Percentiles rank a stretch among this genome's conserved stretches.
Conservation (phyloP, 2,888 invertebrate species). For the Synanthedon tipuliformis region DNA sequence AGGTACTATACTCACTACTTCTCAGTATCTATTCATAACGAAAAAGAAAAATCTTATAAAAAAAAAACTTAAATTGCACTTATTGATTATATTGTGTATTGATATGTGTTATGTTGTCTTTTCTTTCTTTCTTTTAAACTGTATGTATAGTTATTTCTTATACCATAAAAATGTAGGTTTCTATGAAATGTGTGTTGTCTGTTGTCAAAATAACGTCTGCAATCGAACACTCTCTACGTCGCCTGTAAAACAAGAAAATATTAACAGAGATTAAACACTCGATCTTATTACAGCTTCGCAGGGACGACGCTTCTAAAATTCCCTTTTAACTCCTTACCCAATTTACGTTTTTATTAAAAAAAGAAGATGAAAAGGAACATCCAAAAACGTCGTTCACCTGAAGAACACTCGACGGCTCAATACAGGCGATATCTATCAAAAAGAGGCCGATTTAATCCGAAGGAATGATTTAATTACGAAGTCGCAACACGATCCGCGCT, state of each 20-base stretch:
- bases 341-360: slow-evolving; percentile 29
- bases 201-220: too few species aligned
- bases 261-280: not conserved
- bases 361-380: slow-evolving; percentile 30
- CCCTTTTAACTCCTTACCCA: slow-evolving; percentile 13
- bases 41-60: too few species aligned
- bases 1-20: too few species aligned
- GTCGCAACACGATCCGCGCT: slow-evolving; percentile 40
- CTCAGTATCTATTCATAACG: too few species aligned
- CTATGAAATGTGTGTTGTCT: too few species aligned
- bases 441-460: slow-evolving; percentile 45
- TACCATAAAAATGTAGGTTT: too few species aligned
- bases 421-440: slow-evolving; percentile 40
- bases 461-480: slow-evolving; percentile 56
- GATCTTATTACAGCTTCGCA: not conserved
- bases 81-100: too few species aligned
- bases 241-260: not conserved
- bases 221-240: not conserved
- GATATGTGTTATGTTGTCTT: too few species aligned
- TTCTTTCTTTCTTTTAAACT: too few species aligned
- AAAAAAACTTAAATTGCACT: too few species aligned
- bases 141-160: too few species aligned
- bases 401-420: slow-evolving; percentile 38
- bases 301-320: not conserved
- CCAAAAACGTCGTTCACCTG: slow-evolving; percentile 26